phyloP scores from a whole-genome alignment of 37 sponge, comb jelly and placozoan species.

The Dysidea cf. avara region DNA sequence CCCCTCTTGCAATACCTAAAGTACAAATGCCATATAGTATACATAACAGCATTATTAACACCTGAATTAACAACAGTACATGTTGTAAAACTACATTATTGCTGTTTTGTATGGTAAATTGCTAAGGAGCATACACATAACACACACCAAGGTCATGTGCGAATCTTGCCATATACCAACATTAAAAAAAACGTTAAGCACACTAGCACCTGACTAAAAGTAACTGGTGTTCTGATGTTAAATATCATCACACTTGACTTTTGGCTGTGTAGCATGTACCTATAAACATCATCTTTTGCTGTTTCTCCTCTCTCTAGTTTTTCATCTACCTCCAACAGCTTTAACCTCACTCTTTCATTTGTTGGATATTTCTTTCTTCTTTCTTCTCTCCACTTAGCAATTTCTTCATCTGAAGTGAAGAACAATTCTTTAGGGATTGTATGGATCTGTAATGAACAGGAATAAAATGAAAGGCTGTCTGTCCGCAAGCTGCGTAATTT shows the following conservation, averaged over 20 bases:
- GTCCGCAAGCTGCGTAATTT: background rate
- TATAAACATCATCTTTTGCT: constrained; percentile 51
- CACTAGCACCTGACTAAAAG: too few relatives aligned
- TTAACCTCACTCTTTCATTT: constrained; percentile 29
- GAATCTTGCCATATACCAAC: too few relatives aligned
- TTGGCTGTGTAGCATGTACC: constrained; percentile 47
- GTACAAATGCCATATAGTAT: too few relatives aligned
- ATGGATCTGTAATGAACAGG: constrained; percentile 38
- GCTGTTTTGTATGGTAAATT: too few relatives aligned
- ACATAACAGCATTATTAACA: too few relatives aligned
- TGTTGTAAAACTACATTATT: too few relatives aligned
- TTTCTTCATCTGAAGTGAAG: constrained; percentile 64
- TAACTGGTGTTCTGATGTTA: too few relatives aligned
- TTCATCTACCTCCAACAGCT: constrained; percentile 24
- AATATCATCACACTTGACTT: too few relatives aligned
- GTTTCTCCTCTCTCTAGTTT: constrained; percentile 54
- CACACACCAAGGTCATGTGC: too few relatives aligned
- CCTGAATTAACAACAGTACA: too few relatives aligned
- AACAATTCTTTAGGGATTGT: constrained; percentile 58
- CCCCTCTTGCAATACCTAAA: background rate
- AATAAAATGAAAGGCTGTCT: background rate
- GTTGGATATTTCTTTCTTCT: constrained; percentile 78
- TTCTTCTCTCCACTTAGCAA: constrained; percentile 72
- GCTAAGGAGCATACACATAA: too few relatives aligned
- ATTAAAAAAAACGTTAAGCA: too few relatives aligned